Evolutionary conservation across 2,113 vertebrate genomes (phyloP).

Genomic region (Antechinus stuartii): DNA sequence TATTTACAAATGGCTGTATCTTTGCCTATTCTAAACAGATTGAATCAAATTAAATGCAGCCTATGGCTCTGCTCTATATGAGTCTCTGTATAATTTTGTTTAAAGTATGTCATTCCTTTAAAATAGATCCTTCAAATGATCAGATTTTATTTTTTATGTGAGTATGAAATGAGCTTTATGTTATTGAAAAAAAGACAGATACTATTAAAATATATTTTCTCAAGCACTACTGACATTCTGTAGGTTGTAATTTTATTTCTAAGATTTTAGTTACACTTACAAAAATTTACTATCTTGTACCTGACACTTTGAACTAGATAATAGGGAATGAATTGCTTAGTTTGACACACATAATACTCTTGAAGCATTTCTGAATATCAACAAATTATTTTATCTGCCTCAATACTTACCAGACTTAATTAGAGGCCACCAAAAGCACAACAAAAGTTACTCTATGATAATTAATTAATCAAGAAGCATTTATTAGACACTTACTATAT

Average conservation of each 20-base stretch:
- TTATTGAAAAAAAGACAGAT: conserved; percentile 42
- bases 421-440: conserved; percentile 13
- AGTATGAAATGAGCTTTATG: conserved; percentile 55
- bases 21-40: conserved; percentile 38
- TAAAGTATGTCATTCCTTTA: conserved; percentile 56
- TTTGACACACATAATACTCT: conserved; percentile 17
- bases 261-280: conserved; percentile 43
- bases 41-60: conserved; percentile 59
- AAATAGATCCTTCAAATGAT: conserved; percentile 67
- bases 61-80: conserved; percentile 48
- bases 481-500: background rate
- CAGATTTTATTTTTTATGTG: conserved; percentile 70
- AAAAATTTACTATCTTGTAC: conserved; percentile 34
- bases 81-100: conserved; percentile 57
- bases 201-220: conserved; percentile 72
- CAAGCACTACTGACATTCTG: background rate
- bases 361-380: background rate
- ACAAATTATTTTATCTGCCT: conserved; percentile 29
- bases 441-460: conserved; percentile 6
- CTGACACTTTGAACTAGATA: conserved; percentile 36
- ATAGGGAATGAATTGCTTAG: conserved; percentile 15
- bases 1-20: conserved; percentile 66
- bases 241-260: conserved; percentile 26
- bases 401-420: conserved; percentile 11
- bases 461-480: background rate